phyloP scores from a whole-genome alignment of 1,140 invertebrate species.

The Wasmannia auropunctata region DNA sequence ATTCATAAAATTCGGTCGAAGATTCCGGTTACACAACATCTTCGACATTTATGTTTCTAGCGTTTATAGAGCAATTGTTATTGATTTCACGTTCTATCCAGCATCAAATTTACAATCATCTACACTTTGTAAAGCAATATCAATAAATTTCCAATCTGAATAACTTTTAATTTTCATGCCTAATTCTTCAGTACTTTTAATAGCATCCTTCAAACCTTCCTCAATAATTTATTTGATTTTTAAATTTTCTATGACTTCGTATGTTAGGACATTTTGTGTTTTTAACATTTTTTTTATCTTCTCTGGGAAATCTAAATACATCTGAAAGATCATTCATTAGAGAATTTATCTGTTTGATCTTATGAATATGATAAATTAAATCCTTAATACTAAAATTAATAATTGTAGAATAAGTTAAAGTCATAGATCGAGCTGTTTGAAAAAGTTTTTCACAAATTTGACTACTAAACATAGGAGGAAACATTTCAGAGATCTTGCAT shows the following conservation, averaged over 20 bases:
- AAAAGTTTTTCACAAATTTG: slow-evolving; percentile 4
- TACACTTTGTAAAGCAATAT: neutral
- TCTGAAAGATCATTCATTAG: neutral
- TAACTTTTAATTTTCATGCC: neutral
- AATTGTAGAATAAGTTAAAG: neutral
- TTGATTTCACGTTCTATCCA: neutral
- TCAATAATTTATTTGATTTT: neutral
- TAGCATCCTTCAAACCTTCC: neutral
- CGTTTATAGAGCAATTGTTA: neutral
- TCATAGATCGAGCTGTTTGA: neutral
- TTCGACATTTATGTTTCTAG: neutral
- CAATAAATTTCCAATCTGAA: slow-evolving; percentile 5
- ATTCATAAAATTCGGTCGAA: too few species aligned
- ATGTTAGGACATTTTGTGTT: neutral
- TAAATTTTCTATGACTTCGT: neutral
- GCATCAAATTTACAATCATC: neutral
- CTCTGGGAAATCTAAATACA: neutral
- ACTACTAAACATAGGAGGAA: neutral
- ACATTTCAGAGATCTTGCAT: neutral
- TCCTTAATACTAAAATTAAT: slow-evolving; percentile 6
- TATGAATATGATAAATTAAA: neutral
- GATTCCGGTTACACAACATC: too few species aligned
- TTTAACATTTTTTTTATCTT: neutral
- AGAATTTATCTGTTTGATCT: neutral
- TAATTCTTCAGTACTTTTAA: neutral